Conservation (phyloP, 2,888 invertebrate species). For the Stenichneumon culpator region DNA sequence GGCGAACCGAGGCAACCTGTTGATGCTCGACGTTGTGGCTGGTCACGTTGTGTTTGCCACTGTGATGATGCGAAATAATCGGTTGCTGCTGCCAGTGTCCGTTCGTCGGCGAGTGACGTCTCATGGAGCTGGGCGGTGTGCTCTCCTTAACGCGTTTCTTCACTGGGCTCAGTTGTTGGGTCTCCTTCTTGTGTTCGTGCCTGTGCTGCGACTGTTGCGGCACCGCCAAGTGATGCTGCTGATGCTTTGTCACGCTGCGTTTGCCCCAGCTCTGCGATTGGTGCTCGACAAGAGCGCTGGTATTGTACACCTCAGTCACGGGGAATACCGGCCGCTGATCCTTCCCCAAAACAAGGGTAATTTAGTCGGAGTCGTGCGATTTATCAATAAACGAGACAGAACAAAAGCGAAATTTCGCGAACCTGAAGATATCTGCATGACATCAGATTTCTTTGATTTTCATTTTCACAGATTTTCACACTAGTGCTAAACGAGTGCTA, state of each 20-base stretch:
- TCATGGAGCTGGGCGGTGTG: conserved; percentile 90
- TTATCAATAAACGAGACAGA: neutral
- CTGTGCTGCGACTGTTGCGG: conserved; percentile 87
- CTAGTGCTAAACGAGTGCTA: too few relatives aligned
- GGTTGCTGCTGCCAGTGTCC: conserved; percentile 84
- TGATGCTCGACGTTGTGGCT: conserved; percentile 83
- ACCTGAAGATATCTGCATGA: too few relatives aligned
- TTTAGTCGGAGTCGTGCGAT: conserved; percentile 45
- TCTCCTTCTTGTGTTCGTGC: conserved; percentile 92
- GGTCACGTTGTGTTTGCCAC: conserved; percentile 75
- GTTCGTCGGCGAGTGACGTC: conserved; percentile 83
- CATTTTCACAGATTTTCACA: too few relatives aligned
- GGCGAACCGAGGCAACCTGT: conserved; percentile 85
- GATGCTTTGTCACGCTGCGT: conserved; percentile 87
- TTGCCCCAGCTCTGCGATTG: conserved; percentile 85
- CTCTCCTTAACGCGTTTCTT: conserved; percentile 99
- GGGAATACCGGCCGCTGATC: conserved; percentile 89
- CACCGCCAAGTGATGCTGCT: conserved; percentile 88
- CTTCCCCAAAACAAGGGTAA: conserved; percentile 80
- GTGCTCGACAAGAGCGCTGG: conserved; percentile 86
- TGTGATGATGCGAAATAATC: conserved; percentile 77
- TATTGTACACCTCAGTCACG: conserved; percentile 88
- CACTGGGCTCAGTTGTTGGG: conserved; percentile 97
- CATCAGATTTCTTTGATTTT: too few relatives aligned
- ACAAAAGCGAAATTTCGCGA: neutral